Evolutionary conservation across 2,888 invertebrate genomes (phyloP).

Genomic region (Phalera bucephala): DNA sequence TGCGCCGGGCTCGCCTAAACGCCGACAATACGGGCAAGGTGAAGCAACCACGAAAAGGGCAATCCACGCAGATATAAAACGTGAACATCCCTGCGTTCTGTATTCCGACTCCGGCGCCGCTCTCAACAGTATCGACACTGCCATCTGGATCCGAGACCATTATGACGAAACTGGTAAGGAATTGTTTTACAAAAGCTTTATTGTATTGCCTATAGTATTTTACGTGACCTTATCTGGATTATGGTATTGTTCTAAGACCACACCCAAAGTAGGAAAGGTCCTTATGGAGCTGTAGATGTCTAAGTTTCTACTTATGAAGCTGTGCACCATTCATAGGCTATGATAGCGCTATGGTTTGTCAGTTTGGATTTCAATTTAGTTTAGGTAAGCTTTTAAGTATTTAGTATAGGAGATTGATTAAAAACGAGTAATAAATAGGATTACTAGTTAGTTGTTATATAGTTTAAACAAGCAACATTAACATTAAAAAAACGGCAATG

Average conservation of each 20-base stretch:
- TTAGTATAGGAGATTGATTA: no score
- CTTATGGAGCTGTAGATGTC: no score
- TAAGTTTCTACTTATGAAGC: background rate
- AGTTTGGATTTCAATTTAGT: no score
- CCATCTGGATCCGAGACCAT: conserved; percentile 31
- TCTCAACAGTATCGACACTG: conserved; percentile 47
- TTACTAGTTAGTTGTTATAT: no score
- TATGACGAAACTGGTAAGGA: conserved; percentile 68
- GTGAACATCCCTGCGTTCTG: conserved; percentile 64
- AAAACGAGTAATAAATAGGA: no score
- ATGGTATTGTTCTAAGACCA: background rate
- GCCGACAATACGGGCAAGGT: conserved; percentile 73
- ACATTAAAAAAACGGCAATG: no score
- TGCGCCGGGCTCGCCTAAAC: conserved; percentile 49
- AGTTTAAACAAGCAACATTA: no score
- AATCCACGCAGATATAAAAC: conserved; percentile 71
- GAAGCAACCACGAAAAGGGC: conserved; percentile 77
- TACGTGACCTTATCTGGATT: conserved; percentile 14
- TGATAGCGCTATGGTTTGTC: no score
- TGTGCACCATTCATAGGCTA: no score
- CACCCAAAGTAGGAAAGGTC: background rate
- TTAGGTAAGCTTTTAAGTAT: no score
- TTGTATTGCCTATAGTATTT: conserved; percentile 14
- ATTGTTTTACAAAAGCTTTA: conserved; percentile 18
- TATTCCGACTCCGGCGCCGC: conserved; percentile 53